phyloP scores from a whole-genome alignment of 2,888 invertebrate genomes.

The Erebia ligea region DNA sequence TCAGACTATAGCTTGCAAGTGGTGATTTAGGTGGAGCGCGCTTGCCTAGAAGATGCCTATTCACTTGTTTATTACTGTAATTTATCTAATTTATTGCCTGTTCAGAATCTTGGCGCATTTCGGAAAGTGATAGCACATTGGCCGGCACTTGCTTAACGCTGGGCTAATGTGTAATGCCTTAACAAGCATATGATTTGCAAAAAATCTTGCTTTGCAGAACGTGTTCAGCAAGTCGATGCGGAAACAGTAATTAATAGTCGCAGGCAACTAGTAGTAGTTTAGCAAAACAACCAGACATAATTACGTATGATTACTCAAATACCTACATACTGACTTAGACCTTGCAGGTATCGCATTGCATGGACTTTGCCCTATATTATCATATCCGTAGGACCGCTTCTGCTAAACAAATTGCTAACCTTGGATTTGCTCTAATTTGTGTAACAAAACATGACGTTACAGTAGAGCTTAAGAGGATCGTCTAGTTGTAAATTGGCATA shows the following conservation, averaged over 20 bases:
- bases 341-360: slow-evolving; percentile 30
- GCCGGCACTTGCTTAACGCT: no score
- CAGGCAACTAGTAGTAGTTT: neutral
- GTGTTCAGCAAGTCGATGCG: neutral
- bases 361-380: slow-evolving; percentile 70
- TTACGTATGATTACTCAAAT: neutral
- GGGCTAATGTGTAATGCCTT: no score
- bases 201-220: neutral
- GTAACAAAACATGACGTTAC: neutral
- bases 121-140: no score
- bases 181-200: no score
- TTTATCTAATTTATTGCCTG: no score
- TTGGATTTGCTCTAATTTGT: slow-evolving; percentile 9
- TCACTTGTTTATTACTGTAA: no score
- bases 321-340: slow-evolving; percentile 1
- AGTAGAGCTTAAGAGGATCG: no score
- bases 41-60: no score
- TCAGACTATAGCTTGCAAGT: no score
- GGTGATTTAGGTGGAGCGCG: no score
- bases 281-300: neutral
- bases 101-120: no score
- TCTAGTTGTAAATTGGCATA: no score
- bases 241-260: neutral
- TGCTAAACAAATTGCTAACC: slow-evolving; percentile 12
- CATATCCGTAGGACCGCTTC: slow-evolving; percentile 21